Percentiles rank a stretch among this genome's conserved stretches.
These are phyloP conservation scores for Andrena bicolor DNA, from an alignment of 2,888 invertebrate species.

Conservation along the genomic window DNA sequence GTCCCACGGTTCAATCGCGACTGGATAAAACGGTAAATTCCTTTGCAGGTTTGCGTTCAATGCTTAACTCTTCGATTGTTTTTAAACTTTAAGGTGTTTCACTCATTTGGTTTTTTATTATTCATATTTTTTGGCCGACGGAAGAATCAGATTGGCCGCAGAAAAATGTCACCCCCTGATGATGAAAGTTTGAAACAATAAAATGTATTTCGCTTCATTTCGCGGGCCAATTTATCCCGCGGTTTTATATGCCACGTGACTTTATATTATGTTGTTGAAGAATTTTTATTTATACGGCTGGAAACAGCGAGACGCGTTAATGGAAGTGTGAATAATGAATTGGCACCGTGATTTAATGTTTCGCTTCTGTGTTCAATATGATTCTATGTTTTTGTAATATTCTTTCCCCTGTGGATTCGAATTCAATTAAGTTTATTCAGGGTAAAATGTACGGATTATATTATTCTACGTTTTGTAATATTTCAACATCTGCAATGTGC, in stretches of 20 bases:
- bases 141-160: not conserved
- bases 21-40: not conserved
- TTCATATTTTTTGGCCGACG: no score
- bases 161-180: not conserved
- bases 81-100: not conserved
- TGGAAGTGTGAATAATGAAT: slow-evolving; percentile 3
- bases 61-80: not conserved
- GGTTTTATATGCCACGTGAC: not conserved
- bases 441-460: not conserved
- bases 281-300: slow-evolving; percentile 1
- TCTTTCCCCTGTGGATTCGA: not conserved
- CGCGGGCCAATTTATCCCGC: not conserved
- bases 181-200: not conserved
- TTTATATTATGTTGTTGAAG: not conserved
- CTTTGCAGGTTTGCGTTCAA: no score
- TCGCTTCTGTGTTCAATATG: not conserved
- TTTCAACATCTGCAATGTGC: not conserved
- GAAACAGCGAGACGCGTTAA: not conserved
- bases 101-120: not conserved
- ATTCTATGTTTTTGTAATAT: slow-evolving; percentile 5
- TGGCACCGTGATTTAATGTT: not conserved
- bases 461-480: not conserved
- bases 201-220: not conserved
- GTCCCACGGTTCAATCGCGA: not conserved
- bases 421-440: not conserved